These are phyloP conservation scores for Lagopus leucura DNA, from an alignment of 2,113 vertebrate genomes.

Conservation along the genomic window DNA sequence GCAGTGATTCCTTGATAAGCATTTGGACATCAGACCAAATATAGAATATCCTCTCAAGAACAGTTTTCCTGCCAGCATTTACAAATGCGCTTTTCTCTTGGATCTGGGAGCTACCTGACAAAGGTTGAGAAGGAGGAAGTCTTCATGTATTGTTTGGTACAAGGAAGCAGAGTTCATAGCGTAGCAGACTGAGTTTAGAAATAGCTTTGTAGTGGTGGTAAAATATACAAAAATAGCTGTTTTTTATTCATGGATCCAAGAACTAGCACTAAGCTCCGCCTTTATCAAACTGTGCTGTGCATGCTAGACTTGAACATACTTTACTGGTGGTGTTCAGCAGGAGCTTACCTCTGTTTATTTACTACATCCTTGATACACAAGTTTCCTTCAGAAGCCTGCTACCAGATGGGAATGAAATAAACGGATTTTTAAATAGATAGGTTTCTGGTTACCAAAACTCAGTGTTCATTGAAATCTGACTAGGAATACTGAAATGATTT, in stretches of 20 bases:
- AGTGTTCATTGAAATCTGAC: neutral
- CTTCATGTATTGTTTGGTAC: rapidly evolving
- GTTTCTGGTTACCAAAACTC: neutral
- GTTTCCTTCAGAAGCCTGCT: neutral
- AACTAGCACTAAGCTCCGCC: neutral
- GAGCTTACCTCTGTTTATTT: neutral
- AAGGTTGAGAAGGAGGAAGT: neutral
- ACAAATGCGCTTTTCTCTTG: neutral
- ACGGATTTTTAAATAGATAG: neutral
- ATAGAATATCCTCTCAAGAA: neutral
- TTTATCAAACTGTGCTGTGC: neutral
- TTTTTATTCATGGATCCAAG: neutral
- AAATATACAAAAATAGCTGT: neutral
- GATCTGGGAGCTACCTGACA: rapidly evolving
- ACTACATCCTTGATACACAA: neutral
- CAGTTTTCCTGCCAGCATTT: neutral
- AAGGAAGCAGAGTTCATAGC: neutral
- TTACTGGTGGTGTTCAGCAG: neutral
- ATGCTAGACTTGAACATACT: neutral
- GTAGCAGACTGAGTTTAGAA: neutral
- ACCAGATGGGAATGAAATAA: neutral
- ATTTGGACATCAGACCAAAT: neutral
- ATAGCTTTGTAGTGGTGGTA: rapidly evolving
- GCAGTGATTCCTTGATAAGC: neutral
- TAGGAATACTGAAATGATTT: neutral